Evolutionary conservation across 1,140 invertebrate genomes (phyloP).

Genomic region (Cherax quadricarinatus): DNA sequence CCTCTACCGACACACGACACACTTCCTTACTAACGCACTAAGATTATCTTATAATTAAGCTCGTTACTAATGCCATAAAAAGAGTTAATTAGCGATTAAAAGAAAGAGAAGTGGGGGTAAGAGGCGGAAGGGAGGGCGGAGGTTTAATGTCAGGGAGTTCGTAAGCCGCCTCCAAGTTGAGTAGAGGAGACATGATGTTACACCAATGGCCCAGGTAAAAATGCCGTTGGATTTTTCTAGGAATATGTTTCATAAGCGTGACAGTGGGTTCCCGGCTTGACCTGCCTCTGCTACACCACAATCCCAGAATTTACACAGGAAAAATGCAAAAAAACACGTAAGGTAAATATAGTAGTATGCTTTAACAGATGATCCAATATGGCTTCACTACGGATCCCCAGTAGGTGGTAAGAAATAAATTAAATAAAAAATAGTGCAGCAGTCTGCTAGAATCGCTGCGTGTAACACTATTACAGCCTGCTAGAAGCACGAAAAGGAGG

Average conservation of each 20-base stretch:
- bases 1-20: background rate
- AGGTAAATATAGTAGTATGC: no score
- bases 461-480: no score
- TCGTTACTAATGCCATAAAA: background rate
- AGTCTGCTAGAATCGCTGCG: no score
- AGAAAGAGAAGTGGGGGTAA: background rate
- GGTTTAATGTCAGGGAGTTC: conserved; percentile 17
- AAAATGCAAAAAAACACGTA: no score
- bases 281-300: background rate
- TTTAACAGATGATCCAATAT: no score
- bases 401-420: no score
- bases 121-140: background rate
- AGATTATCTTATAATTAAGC: background rate
- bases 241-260: conserved; percentile 8
- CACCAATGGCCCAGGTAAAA: conserved; percentile 40
- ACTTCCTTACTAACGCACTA: background rate
- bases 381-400: no score
- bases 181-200: conserved; percentile 45
- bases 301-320: no score
- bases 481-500: no score
- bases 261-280: background rate
- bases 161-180: conserved; percentile 42
- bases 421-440: no score
- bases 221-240: conserved; percentile 33
- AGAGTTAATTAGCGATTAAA: background rate